These are phyloP conservation scores for Sycophila texana DNA, from an alignment of 2,888 invertebrate genomes.

Conservation along the genomic window DNA sequence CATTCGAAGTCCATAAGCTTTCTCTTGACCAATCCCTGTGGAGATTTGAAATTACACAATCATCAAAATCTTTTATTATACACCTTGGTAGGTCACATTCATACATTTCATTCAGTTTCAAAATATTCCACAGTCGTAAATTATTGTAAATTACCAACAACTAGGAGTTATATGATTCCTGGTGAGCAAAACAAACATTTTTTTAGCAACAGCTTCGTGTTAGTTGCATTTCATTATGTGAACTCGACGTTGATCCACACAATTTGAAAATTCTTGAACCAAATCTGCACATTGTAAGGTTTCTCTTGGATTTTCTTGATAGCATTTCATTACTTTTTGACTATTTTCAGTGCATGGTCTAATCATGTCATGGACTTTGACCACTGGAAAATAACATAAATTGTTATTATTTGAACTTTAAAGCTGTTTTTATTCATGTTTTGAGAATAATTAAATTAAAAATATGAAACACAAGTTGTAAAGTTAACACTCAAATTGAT, in stretches of 20 bases:
- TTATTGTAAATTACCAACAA: conserved; percentile 55
- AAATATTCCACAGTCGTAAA: conserved; percentile 49
- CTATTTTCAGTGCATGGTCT: conserved; percentile 77
- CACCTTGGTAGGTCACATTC: conserved; percentile 42
- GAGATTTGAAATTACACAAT: conserved; percentile 47
- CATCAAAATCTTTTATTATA: conserved; percentile 48
- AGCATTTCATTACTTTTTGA: conserved; percentile 79
- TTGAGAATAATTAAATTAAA: too few relatives aligned
- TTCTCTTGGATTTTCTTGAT: conserved; percentile 79
- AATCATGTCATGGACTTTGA: conserved; percentile 39
- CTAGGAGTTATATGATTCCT: conserved; percentile 50
- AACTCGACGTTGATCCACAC: conserved; percentile 79
- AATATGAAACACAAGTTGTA: too few relatives aligned
- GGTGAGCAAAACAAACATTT: conserved; percentile 41
- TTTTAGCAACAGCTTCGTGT: conserved; percentile 59
- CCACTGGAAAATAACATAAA: conserved; percentile 34
- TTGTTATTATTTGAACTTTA: too few relatives aligned
- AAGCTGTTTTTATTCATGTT: too few relatives aligned
- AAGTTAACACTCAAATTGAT: too few relatives aligned
- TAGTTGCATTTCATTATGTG: conserved; percentile 71
- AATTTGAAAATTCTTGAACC: conserved; percentile 80
- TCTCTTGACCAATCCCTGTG: conserved; percentile 46
- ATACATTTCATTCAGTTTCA: conserved; percentile 43
- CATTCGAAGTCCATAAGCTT: conserved; percentile 50
- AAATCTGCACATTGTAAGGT: conserved; percentile 80